phyloP scores from a whole-genome alignment of 2,113 vertebrate species.

The Leucoraja erinaceus region DNA sequence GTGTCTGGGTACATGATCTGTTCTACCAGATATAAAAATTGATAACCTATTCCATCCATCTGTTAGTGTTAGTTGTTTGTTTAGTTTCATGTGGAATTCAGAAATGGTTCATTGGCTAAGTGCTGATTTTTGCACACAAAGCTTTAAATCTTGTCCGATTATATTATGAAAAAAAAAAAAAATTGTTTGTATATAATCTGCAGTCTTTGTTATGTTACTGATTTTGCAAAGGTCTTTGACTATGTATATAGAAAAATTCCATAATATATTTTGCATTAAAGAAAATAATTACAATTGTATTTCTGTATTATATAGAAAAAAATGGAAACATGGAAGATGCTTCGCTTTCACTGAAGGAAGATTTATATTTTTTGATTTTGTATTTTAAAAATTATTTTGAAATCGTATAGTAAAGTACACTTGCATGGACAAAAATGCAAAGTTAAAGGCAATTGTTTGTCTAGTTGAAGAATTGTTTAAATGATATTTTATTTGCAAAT shows the following conservation, averaged over 20 bases:
- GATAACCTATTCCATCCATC: too few relatives aligned
- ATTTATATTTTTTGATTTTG: background rate
- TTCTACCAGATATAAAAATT: too few relatives aligned
- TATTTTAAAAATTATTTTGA: background rate
- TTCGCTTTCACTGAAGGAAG: background rate
- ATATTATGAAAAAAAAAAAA: too few relatives aligned
- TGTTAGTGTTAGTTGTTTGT: too few relatives aligned
- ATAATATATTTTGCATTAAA: background rate
- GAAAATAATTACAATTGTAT: background rate
- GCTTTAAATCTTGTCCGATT: background rate
- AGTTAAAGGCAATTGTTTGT: background rate
- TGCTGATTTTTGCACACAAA: background rate
- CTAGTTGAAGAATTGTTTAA: background rate
- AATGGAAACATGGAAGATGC: background rate
- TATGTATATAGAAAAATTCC: background rate
- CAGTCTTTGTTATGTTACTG: background rate
- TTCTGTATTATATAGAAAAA: background rate
- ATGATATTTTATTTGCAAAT: background rate
- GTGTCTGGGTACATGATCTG: background rate
- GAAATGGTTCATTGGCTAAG: background rate
- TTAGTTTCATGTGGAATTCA: background rate
- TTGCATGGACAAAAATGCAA: background rate
- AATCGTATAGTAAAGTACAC: background rate
- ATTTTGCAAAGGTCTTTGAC: background rate
- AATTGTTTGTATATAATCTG: background rate